These are phyloP conservation scores for Antennarius striatus DNA, from an alignment of 2,113 vertebrate species.

Conservation along the genomic window DNA sequence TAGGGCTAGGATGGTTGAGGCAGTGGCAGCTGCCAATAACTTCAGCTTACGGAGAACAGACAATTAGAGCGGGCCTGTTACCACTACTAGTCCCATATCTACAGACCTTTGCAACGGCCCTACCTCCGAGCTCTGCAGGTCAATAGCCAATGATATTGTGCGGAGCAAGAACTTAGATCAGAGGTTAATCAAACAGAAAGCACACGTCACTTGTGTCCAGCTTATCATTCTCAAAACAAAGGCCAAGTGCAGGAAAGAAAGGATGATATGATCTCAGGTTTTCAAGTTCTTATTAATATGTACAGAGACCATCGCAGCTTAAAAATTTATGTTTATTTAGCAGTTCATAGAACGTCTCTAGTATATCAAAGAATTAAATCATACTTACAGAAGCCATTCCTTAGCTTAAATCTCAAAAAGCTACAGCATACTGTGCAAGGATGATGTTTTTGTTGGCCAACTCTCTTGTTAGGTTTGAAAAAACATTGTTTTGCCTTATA, in stretches of 20 bases:
- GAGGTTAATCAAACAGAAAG: conserved; percentile 78
- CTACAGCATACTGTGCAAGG: too few species aligned
- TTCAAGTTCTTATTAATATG: conserved; percentile 4
- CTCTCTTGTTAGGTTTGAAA: too few species aligned
- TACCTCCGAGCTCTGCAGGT: conserved; percentile 83
- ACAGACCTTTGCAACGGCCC: conserved; percentile 83
- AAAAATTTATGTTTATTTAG: not conserved
- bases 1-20: conserved; percentile 78
- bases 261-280: conserved; percentile 16
- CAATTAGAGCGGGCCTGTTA: conserved; percentile 84
- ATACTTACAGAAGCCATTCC: not conserved
- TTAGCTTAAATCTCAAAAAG: conserved; percentile 11
- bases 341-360: not conserved
- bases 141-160: conserved; percentile 85
- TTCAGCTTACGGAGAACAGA: conserved; percentile 82
- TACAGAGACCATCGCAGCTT: not conserved
- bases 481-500: too few species aligned
- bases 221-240: conserved; percentile 67
- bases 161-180: conserved; percentile 64
- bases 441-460: too few species aligned
- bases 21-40: conserved; percentile 92
- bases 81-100: conserved; percentile 77
- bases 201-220: conserved; percentile 48
- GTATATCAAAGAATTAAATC: not conserved
- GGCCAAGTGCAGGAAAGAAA: conserved; percentile 31